phyloP scores from a whole-genome alignment of 2,888 invertebrate species.

The Lutraria lutraria region DNA sequence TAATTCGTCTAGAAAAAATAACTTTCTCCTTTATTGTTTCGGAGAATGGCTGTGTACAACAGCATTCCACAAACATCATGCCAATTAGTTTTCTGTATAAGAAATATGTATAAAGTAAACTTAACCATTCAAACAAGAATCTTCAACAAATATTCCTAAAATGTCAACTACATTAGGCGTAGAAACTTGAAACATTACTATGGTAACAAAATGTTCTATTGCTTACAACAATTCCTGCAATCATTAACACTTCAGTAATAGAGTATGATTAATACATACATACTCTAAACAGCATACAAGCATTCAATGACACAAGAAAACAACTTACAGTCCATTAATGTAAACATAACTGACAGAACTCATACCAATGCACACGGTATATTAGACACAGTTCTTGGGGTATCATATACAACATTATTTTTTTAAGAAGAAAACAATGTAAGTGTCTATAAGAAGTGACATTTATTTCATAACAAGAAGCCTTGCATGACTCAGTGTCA shows the following conservation, averaged over 20 bases:
- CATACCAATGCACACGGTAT: neutral
- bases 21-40: too few species aligned
- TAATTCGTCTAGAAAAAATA: too few species aligned
- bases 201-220: neutral
- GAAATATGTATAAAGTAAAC: too few species aligned
- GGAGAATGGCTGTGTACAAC: too few species aligned
- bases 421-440: neutral
- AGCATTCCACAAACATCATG: too few species aligned
- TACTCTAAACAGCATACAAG: neutral
- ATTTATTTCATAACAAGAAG: slow-evolving; percentile 5
- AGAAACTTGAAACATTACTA: neutral
- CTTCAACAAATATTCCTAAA: neutral
- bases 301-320: neutral
- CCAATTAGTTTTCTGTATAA: too few species aligned
- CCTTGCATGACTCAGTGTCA: neutral
- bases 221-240: neutral
- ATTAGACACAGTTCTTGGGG: neutral
- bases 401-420: neutral
- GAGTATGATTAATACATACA: neutral
- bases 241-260: neutral
- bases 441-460: neutral
- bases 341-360: slow-evolving; percentile 5
- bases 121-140: neutral
- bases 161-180: neutral
- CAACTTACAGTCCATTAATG: neutral